Percentiles rank a stretch among this genome's conserved stretches.
Evolutionary conservation across 2,113 vertebrate species (phyloP).

Genomic region (Zosterops japonicus): DNA sequence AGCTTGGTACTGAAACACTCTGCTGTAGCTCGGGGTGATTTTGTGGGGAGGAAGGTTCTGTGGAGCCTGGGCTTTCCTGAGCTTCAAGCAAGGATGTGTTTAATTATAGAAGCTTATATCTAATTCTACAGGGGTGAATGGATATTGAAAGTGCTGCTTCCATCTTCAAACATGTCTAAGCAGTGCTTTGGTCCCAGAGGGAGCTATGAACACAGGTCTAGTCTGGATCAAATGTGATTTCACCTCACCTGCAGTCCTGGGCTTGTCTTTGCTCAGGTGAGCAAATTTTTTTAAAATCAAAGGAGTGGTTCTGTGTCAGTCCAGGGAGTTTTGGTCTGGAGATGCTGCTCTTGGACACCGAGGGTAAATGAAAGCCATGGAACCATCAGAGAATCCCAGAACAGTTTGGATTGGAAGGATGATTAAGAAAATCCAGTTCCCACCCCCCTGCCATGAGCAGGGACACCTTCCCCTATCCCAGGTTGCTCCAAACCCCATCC

Average conservation of each 20-base stretch:
- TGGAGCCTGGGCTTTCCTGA: not conserved
- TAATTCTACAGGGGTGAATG: not conserved
- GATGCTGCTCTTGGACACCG: not conserved
- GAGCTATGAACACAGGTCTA: accelerated
- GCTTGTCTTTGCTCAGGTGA: not conserved
- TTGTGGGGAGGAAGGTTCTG: not conserved
- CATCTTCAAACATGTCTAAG: not conserved
- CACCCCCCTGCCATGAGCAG: not conserved
- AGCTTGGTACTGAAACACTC: not conserved
- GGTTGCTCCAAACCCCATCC: not conserved
- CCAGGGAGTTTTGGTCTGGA: not conserved
- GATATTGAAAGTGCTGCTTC: not conserved
- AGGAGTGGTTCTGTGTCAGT: not conserved
- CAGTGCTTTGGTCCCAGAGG: not conserved
- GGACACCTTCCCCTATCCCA: not conserved
- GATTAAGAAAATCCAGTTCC: not conserved
- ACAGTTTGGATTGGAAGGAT: not conserved
- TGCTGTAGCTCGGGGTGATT: not conserved
- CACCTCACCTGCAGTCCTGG: not conserved
- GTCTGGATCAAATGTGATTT: not conserved
- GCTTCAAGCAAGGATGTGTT: not conserved
- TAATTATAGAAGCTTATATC: not conserved
- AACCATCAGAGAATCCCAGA: not conserved
- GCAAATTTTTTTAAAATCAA: not conserved
- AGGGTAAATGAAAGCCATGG: not conserved